phyloP scores from a whole-genome alignment of 2,113 vertebrate species.

The Oncorhynchus mykiss region DNA sequence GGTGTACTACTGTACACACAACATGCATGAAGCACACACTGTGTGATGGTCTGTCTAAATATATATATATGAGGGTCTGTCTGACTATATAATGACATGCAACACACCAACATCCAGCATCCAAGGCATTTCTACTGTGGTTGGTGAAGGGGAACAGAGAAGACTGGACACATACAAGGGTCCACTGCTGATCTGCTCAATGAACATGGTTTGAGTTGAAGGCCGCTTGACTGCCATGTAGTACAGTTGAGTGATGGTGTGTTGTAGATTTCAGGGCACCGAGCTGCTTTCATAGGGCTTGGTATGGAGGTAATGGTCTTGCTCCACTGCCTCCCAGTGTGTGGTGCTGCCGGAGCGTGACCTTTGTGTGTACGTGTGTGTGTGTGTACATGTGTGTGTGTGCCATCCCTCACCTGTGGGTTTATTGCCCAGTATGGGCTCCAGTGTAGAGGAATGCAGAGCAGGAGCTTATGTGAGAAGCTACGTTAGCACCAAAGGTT shows the following conservation, averaged over 20 bases:
- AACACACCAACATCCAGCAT: no score
- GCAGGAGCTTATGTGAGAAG: slow-evolving; percentile 33
- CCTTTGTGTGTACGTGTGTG: background rate
- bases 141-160: background rate
- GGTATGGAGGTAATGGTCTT: slow-evolving; percentile 6
- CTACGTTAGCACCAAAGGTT: slow-evolving; percentile 7
- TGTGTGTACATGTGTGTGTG: slow-evolving; percentile 19
- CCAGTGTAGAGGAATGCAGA: slow-evolving; percentile 34
- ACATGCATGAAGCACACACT: slow-evolving; percentile 12
- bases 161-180: background rate
- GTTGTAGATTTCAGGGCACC: background rate
- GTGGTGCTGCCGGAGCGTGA: background rate
- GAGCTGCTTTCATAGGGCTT: slow-evolving; percentile 1
- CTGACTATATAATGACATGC: slow-evolving; percentile 26
- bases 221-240: background rate
- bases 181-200: background rate
- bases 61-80: slow-evolving; percentile 14
- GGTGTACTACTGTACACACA: slow-evolving; percentile 7
- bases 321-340: background rate
- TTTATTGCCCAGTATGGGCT: slow-evolving; percentile 41
- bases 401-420: slow-evolving; percentile 33
- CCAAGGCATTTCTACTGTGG: no score
- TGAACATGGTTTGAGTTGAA: background rate
- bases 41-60: slow-evolving; percentile 20
- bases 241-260: slow-evolving; percentile 3